phyloP scores from a whole-genome alignment of 1,140 invertebrate genomes.

The Eriocheir sinensis region DNA sequence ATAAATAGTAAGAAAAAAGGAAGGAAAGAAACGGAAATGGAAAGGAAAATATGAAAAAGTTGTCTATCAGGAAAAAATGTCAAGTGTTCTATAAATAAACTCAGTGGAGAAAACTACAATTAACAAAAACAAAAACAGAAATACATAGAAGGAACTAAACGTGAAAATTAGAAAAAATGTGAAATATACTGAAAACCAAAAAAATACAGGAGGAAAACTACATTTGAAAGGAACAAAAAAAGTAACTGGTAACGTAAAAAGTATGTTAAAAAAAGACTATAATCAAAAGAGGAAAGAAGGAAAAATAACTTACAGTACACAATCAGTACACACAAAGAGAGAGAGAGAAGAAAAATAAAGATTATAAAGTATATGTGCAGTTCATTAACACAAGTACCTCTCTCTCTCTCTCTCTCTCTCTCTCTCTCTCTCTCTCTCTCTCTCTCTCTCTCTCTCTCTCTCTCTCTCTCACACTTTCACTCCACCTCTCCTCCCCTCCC shows the following conservation, averaged over 20 bases:
- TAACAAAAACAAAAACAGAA: neutral
- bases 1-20: neutral
- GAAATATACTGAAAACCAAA: neutral
- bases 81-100: too few relatives aligned
- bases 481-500: neutral
- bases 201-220: too few relatives aligned
- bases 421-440: conserved; percentile 69
- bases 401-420: conserved; percentile 30
- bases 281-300: neutral
- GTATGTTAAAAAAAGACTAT: neutral
- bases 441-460: conserved; percentile 63
- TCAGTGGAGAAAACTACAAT: neutral
- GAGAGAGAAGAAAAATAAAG: neutral
- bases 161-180: neutral
- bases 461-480: conserved; percentile 47
- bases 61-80: too few relatives aligned
- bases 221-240: too few relatives aligned
- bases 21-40: neutral
- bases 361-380: conserved; percentile 45
- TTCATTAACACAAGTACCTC: conserved; percentile 39
- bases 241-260: neutral
- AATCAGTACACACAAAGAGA: too few relatives aligned
- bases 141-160: neutral
- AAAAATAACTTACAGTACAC: too few relatives aligned
- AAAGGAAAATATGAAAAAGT: neutral